Percentiles rank a stretch among this genome's conserved stretches.
Conservation (phyloP, 2,113 vertebrate species). For the Atrichornis clamosus region DNA sequence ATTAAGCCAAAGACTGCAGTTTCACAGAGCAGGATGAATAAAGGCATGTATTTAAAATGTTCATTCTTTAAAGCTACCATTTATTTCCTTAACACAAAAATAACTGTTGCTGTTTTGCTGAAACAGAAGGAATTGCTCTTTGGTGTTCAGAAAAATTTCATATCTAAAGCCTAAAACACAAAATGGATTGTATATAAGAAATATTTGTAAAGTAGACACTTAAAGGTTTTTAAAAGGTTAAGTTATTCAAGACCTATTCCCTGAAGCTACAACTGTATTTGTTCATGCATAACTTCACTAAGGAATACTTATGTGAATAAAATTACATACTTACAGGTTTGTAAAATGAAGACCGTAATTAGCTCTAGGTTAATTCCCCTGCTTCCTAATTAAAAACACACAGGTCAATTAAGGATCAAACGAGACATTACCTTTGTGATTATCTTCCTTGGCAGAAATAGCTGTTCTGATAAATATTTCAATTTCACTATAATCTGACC, state of each 20-base stretch:
- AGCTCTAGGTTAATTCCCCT: slow-evolving; percentile 14
- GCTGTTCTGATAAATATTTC: neutral
- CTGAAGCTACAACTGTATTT: slow-evolving; percentile 27
- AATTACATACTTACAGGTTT: neutral
- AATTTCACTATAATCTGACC: neutral
- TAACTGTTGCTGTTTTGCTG: neutral
- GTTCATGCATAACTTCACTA: slow-evolving; percentile 22
- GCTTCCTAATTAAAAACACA: slow-evolving; percentile 10
- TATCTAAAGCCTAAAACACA: neutral
- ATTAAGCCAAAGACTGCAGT: neutral
- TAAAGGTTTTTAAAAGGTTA: neutral
- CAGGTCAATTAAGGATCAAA: slow-evolving; percentile 49
- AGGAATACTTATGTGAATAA: neutral
- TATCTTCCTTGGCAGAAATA: slow-evolving; percentile 1
- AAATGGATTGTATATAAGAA: neutral
- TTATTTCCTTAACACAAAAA: neutral
- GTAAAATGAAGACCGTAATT: slow-evolving; percentile 4
- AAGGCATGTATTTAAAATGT: neutral
- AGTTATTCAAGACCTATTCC: slow-evolving; percentile 1
- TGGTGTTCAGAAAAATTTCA: neutral
- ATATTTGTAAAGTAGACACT: neutral
- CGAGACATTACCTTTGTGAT: neutral
- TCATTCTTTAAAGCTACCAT: neutral
- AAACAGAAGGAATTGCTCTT: neutral
- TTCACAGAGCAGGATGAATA: neutral